Base-by-base conservation (phyloP, 2,113 vertebrate species). In the Varanus salvator region DNA sequence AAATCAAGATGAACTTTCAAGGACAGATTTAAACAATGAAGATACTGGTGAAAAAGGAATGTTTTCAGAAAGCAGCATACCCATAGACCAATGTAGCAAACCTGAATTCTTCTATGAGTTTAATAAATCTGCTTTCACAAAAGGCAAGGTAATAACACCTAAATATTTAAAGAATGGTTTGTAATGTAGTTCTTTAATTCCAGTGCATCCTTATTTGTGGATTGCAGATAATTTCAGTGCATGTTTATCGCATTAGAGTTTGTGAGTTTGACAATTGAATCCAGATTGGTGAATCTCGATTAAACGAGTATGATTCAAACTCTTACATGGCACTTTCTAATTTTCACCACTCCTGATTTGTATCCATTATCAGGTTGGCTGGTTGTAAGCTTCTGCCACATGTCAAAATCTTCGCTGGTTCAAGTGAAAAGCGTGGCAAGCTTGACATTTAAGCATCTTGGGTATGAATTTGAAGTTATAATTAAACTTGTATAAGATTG, bases 91-190 rank as follows among this genome's bases (percentile, higher is more conserved):
- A 0, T 89, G 54, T 85, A 89, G 78, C 38, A 92, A 92, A 34
- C 88, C 91, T 84, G 96, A 92, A 89, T 89, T 94, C 74, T 92
- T 96, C 76, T 99, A 98, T 95, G 96, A 97, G 52, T 99, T 99
- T 95, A 98, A 93, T 95, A 98, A 96, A 93, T 83, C 96, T 84
- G 95, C 94, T 84, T 99, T 99, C 95, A 99, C 98, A 74, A 98
- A 97, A 95, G 98, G 98, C 95, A 99, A 98, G 98, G 98, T 99
- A 96, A 95, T 95, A 50, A 64, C 48, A 74, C 54, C 4, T 74
- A 77, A n/a, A 31, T 84, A 76, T 34, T 68, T 91, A 21, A 87
- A 86, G 0, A 85, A 54, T 12, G 83, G 29, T 31, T 94, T 83
- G 8, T 90, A 44, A 84, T 92, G 69, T 88, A 0, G 66, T 80